These are phyloP conservation scores for Sebastes kiyomatsui DNA, from an alignment of 2,797 vertebrate genomes.

Conservation along the genomic window DNA sequence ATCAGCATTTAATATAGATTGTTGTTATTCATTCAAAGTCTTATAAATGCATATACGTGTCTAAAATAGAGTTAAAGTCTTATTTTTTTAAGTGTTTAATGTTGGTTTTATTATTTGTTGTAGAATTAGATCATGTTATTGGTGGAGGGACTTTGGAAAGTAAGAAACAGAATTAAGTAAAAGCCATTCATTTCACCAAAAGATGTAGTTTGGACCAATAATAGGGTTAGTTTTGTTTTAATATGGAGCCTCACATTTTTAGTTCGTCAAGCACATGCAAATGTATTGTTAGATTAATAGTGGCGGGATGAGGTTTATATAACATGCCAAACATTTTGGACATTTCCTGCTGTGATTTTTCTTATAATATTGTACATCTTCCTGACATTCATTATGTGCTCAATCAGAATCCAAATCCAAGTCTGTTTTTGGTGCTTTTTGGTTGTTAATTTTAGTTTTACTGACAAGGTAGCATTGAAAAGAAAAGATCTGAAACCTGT, in stretches of 20 bases:
- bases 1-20: background rate
- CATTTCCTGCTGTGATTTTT: background rate
- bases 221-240: background rate
- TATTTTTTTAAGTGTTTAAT: background rate
- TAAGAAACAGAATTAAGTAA: background rate
- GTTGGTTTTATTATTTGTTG: background rate
- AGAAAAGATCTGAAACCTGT: background rate
- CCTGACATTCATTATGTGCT: background rate
- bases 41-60: background rate
- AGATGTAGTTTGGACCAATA: background rate
- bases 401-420: background rate
- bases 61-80: background rate
- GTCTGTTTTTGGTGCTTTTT: background rate
- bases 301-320: background rate
- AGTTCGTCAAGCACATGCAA: background rate
- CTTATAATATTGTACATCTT: background rate
- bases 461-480: background rate
- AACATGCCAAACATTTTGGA: background rate
- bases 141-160: background rate
- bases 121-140: background rate
- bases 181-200: background rate
- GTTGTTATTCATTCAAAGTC: background rate
- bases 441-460: background rate
- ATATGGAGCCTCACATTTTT: background rate
- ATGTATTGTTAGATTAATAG: background rate